A percentile compares a stretch with the other conserved stretches of the same genome.
These are phyloP conservation scores for Reinhardtius hippoglossoides DNA, from an alignment of 2,113 vertebrate genomes.

Conservation along the genomic window DNA sequence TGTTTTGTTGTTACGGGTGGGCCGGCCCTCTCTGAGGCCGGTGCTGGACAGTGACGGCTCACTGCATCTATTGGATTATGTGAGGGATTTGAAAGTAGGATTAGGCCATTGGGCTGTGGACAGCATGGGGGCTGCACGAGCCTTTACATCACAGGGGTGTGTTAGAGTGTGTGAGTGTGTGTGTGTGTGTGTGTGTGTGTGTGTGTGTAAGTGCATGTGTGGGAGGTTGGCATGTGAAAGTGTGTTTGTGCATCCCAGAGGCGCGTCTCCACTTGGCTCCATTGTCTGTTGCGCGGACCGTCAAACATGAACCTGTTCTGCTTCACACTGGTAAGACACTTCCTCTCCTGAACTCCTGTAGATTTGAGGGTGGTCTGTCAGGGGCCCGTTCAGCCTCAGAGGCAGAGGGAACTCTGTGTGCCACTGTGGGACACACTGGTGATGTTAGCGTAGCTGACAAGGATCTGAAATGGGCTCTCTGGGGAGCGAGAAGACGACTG, in stretches of 20 bases:
- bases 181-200: conserved; percentile 7
- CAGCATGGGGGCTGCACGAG: conserved; percentile 76
- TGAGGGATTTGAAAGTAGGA: conserved; percentile 88
- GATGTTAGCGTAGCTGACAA: conserved; percentile 41
- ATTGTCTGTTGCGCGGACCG: conserved; percentile 39
- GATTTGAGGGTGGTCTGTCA: not conserved
- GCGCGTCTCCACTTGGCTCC: conserved; percentile 38
- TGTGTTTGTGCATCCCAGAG: conserved; percentile 21
- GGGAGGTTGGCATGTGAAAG: conserved; percentile 39
- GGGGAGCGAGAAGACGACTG: conserved; percentile 7
- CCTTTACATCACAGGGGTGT: conserved; percentile 36
- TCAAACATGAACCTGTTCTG: conserved; percentile 94
- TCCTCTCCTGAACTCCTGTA: not conserved
- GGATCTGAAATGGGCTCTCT: conserved; percentile 24
- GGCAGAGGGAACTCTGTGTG: not conserved
- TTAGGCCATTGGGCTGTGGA: conserved; percentile 85
- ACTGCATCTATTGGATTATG: conserved; percentile 91
- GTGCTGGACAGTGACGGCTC: conserved; percentile 85
- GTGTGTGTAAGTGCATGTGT: not conserved
- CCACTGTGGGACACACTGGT: conserved; percentile 13
- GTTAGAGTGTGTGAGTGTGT: conserved; percentile 16
- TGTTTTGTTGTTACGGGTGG: conserved; percentile 67
- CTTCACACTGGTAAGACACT: conserved; percentile 91
- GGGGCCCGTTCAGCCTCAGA: not conserved
- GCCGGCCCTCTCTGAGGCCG: conserved; percentile 66